Percentiles rank a stretch among this genome's conserved stretches.
phyloP scores from a whole-genome alignment of 2,888 invertebrate genomes.

The Drosophila robusta region DNA sequence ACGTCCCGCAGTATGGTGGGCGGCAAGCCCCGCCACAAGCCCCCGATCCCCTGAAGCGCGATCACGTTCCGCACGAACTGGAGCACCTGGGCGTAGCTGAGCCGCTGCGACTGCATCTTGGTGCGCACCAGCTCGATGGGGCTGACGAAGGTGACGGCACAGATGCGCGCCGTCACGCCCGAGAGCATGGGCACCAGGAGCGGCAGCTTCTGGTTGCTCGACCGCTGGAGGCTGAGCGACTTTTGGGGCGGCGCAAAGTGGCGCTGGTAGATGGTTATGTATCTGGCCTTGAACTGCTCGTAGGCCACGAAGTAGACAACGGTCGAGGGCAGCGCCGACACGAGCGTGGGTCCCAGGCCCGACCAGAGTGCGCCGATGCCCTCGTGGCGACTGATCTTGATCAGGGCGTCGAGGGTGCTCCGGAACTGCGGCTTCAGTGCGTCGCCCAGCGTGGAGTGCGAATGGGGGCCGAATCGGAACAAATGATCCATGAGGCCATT shows the following conservation, averaged over 20 bases:
- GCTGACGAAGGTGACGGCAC: slow-evolving; percentile 94
- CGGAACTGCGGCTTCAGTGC: slow-evolving; percentile 88
- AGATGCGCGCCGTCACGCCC: slow-evolving; percentile 93
- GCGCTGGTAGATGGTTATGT: slow-evolving; percentile 84
- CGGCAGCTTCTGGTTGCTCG: slow-evolving; percentile 85
- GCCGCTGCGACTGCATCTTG: slow-evolving; percentile 98
- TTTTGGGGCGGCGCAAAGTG: slow-evolving; percentile 31
- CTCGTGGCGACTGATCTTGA: slow-evolving; percentile 95
- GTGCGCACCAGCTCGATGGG: slow-evolving; percentile 98
- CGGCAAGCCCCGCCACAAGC: slow-evolving; percentile 92
- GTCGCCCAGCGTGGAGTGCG: slow-evolving; percentile 31
- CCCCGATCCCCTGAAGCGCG: slow-evolving; percentile 89
- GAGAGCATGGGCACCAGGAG: slow-evolving; percentile 92
- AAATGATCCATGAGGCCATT: slow-evolving; percentile 99
- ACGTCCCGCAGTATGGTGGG: slow-evolving; percentile 83
- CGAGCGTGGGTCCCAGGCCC: slow-evolving; percentile 97
- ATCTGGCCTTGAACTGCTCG: slow-evolving; percentile 92
- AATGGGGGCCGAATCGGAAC: slow-evolving; percentile 90
- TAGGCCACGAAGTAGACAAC: slow-evolving; percentile 99
- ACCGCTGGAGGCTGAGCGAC: not conserved
- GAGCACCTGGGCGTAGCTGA: slow-evolving; percentile 88
- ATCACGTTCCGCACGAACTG: slow-evolving; percentile 87
- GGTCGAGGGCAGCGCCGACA: slow-evolving; percentile 98
- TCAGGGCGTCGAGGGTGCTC: slow-evolving; percentile 95
- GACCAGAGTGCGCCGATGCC: slow-evolving; percentile 97